Evolutionary conservation across 2,113 vertebrate species (phyloP), one percentile per base, ranked within the genome.

Genomic region (Saccopteryx leptura): DNA sequence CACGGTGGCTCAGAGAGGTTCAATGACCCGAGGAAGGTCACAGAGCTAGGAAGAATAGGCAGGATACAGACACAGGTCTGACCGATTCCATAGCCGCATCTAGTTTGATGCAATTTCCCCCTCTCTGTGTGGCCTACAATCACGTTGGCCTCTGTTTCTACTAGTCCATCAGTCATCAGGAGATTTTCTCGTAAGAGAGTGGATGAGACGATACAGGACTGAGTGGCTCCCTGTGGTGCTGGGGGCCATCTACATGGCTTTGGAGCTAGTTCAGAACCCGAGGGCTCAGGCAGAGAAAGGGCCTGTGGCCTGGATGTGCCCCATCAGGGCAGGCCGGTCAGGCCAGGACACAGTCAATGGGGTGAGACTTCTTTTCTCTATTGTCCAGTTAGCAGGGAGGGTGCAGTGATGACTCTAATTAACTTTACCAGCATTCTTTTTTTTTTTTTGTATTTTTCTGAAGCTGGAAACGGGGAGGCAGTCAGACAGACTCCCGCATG

Each of bases 311-410:
- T 93, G 78, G 31, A 82, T 75, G 54, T 82, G 52, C 60, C 92
- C 80, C 76, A 89, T 88, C 63, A 85, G 28, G 91, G 85, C 58
- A 75, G 84, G 65, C 14, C 86, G 58, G 91, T 91, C 96, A 96
- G 91, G 96, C 86, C 89, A 75, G 95, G 96, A 89, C 93, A 97
- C 74, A 91, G 75, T 75, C 91, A 93, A 86, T 15, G 11, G 95
- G 90, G 95, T 13, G 96, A 96, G 96, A 79, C 89, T 93, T 95
- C 86, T 28, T 96, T 28, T 96, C 60, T 61, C 91, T 66, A 54
- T 91, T 96, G 94, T 96, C 97, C 97, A 98, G 97, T 97, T 97
- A 97, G 95, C 82, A 93, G 82, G 86, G 89, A 93, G 74, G 66
- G 76, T 91, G 21, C 18, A 13, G 75, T 89, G 94, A 85, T 91